Percentiles rank a stretch among this genome's conserved stretches.
Conservation (phyloP, 1,140 invertebrate species). For the Drosophila nigrodunni region DNA sequence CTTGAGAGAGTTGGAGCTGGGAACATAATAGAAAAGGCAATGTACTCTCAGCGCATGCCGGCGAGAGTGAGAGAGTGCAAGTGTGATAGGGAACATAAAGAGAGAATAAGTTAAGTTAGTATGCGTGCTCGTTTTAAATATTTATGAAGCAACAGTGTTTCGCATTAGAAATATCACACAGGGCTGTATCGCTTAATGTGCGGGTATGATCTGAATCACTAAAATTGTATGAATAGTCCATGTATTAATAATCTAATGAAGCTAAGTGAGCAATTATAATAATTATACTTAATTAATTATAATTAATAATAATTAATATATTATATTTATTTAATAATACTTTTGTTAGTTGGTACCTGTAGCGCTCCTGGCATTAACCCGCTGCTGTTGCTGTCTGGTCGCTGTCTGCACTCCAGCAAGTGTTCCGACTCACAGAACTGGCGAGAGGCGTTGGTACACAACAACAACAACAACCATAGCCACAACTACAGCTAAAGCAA, state of each 20-base stretch:
- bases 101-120: conserved; percentile 32
- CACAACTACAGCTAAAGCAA: conserved; percentile 24
- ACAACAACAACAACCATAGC: not conserved
- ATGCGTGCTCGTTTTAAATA: conserved; percentile 60
- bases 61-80: conserved; percentile 12
- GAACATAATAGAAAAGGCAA: conserved; percentile 44
- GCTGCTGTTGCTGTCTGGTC: conserved; percentile 63
- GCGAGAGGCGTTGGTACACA: conserved; percentile 14
- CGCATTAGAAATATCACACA: conserved; percentile 31
- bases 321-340: not conserved
- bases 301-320: too few relatives aligned
- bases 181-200: conserved; percentile 31
- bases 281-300: too few relatives aligned
- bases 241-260: too few relatives aligned
- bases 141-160: conserved; percentile 59
- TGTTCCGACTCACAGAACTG: conserved; percentile 43
- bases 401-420: conserved; percentile 64
- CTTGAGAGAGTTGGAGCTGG: conserved; percentile 24
- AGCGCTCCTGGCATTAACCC: conserved; percentile 36
- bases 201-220: not conserved
- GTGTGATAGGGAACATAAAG: conserved; percentile 17
- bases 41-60: conserved; percentile 56
- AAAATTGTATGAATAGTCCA: too few relatives aligned
- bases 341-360: not conserved
- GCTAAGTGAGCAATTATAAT: too few relatives aligned